Evolutionary conservation across 2,797 vertebrate genomes (phyloP).

Genomic region (Cynopterus sphinx): DNA sequence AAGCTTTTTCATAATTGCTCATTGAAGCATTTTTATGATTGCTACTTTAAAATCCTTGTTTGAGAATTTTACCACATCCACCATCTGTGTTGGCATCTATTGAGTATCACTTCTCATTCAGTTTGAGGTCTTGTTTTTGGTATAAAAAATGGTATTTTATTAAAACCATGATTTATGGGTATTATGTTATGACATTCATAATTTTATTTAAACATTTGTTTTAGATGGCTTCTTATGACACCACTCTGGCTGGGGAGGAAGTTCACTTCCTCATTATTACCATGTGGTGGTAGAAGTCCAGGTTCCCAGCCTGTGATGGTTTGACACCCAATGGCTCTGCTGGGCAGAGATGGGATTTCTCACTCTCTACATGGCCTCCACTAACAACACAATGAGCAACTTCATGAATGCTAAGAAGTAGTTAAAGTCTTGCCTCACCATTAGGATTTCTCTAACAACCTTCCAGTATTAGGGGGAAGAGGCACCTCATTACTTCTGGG

Average conservation of each 20-base stretch:
- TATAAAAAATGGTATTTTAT: neutral
- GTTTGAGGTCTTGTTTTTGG: neutral
- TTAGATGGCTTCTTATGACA: neutral
- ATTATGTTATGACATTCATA: neutral
- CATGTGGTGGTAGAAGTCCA: neutral
- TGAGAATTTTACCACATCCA: neutral
- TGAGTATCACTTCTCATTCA: neutral
- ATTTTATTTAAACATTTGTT: neutral
- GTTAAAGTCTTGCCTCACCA: neutral
- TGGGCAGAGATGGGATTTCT: neutral
- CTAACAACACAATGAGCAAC: neutral
- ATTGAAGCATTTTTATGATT: neutral
- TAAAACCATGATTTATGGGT: neutral
- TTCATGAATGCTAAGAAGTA: neutral
- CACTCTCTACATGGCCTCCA: no score
- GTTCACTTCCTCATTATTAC: neutral
- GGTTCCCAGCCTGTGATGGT: neutral
- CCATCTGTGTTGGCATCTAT: neutral
- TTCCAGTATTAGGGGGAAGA: neutral
- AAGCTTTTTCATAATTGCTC: neutral
- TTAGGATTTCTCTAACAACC: neutral
- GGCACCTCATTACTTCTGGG: neutral
- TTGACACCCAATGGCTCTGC: neutral
- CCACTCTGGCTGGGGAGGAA: neutral
- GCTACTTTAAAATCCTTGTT: neutral